These are phyloP conservation scores for Spilogale gracilis DNA, from an alignment of 2,113 vertebrate genomes.

Conservation along the genomic window DNA sequence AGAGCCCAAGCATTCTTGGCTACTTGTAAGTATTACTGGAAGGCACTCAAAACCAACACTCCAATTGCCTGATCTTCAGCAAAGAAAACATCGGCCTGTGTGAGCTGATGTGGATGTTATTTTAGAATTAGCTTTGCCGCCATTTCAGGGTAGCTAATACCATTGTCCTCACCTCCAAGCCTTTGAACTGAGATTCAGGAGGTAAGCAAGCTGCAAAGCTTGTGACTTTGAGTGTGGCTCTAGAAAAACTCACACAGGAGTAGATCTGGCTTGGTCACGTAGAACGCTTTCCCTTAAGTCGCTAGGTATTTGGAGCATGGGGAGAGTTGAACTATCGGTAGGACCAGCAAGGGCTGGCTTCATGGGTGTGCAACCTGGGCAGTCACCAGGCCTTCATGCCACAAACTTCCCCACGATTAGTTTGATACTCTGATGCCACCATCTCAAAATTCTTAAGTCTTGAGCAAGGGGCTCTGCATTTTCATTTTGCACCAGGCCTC, in stretches of 20 bases:
- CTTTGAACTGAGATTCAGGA: constrained; percentile 51
- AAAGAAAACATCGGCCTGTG: constrained; percentile 70
- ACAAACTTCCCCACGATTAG: not conserved
- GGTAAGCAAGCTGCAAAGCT: constrained; percentile 21
- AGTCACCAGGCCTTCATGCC: not conserved
- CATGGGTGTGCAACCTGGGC: not conserved
- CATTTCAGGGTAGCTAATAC: constrained; percentile 50
- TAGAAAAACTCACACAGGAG: constrained; percentile 1
- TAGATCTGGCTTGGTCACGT: not conserved
- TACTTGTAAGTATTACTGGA: constrained; percentile 73
- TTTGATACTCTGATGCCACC: not conserved
- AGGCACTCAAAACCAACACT: constrained; percentile 55
- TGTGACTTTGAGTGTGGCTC: constrained; percentile 22
- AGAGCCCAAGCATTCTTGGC: constrained; percentile 65
- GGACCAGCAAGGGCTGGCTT: not conserved
- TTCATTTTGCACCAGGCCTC: not conserved
- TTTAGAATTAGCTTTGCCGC: constrained; percentile 72
- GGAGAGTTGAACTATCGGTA: not conserved
- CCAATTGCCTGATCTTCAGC: constrained; percentile 64
- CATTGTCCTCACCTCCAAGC: constrained; percentile 47
- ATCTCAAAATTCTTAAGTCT: constrained; percentile 58
- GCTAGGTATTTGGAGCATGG: not conserved
- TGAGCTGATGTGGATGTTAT: constrained; percentile 57
- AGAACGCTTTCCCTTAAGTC: not conserved
- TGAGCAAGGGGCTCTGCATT: not conserved